These are phyloP conservation scores for Xyrauchen texanus DNA, from an alignment of 2,113 vertebrate species.

Conservation along the genomic window DNA sequence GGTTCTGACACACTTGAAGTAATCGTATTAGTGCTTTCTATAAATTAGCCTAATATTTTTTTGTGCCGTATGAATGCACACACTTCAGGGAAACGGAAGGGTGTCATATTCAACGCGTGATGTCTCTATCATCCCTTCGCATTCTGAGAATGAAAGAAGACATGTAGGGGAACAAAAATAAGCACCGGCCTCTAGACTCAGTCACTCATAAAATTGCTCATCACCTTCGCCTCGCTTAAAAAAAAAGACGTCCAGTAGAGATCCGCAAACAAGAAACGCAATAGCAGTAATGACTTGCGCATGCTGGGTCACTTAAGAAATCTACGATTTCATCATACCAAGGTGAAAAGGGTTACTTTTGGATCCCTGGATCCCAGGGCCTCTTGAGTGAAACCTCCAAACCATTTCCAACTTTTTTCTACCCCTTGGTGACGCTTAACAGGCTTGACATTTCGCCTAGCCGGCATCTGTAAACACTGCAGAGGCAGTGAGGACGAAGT, in stretches of 20 bases:
- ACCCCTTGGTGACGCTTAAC: conserved; percentile 68
- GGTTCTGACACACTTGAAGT: conserved; percentile 82
- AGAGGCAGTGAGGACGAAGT: conserved; percentile 73
- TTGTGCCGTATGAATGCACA: conserved; percentile 51
- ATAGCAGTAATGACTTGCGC: neutral
- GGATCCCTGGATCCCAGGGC: conserved; percentile 45
- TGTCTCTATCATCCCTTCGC: conserved; percentile 68
- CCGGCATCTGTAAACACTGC: conserved; percentile 73
- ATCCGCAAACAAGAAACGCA: conserved; percentile 39
- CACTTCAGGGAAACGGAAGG: conserved; percentile 62
- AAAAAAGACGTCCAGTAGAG: conserved; percentile 17
- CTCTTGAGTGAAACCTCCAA: conserved; percentile 50
- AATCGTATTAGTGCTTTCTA: conserved; percentile 81
- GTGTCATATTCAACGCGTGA: conserved; percentile 61
- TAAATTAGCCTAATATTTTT: conserved; percentile 75
- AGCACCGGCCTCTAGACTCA: conserved; percentile 25
- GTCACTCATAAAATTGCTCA: conserved; percentile 57
- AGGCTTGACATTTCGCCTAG: conserved; percentile 69
- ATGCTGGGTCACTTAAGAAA: conserved; percentile 11
- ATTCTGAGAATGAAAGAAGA: conserved; percentile 59
- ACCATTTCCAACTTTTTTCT: conserved; percentile 67
- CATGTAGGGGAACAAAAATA: neutral
- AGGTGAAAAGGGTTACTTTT: conserved; percentile 45
- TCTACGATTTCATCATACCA: conserved; percentile 27
- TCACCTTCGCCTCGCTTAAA: conserved; percentile 1